Evolutionary conservation across 2,797 vertebrate genomes (phyloP).

Genomic region (Phoxinus dragarum): DNA sequence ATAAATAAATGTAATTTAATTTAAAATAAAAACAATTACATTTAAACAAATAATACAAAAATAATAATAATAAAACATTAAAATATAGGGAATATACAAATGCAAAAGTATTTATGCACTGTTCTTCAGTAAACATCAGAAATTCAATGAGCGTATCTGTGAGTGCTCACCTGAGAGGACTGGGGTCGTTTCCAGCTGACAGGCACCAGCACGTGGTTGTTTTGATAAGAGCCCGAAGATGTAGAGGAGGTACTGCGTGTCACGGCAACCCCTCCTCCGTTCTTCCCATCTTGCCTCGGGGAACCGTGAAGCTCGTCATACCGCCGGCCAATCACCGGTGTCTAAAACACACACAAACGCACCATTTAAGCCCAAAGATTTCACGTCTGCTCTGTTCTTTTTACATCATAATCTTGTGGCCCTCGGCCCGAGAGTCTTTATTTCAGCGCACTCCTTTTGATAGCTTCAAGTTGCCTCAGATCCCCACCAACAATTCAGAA

Average conservation of each 20-base stretch:
- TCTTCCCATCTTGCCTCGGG: conserved; percentile 87
- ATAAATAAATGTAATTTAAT: not conserved
- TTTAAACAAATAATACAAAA: not conserved
- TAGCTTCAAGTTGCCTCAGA: not conserved
- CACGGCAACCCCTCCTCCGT: conserved; percentile 89
- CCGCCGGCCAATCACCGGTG: conserved; percentile 92
- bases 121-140: not conserved
- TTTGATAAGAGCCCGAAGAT: conserved; percentile 96
- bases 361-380: not conserved
- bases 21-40: not conserved
- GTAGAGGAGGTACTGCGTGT: conserved; percentile 95
- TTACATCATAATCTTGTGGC: not conserved
- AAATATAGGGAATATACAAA: not conserved
- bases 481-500: conserved; percentile 32
- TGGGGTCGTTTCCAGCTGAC: conserved; percentile 98
- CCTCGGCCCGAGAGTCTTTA: not conserved
- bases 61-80: not conserved
- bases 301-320: conserved; percentile 92
- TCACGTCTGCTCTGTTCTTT: conserved; percentile 7
- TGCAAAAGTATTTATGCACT: not conserved
- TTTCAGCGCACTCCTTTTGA: not conserved
- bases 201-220: conserved; percentile 91
- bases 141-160: not conserved
- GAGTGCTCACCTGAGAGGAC: conserved; percentile 87
- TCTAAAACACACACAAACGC: conserved; percentile 75